phyloP scores from a whole-genome alignment of 1,140 invertebrate genomes.

The Drosophila ercepeae region DNA sequence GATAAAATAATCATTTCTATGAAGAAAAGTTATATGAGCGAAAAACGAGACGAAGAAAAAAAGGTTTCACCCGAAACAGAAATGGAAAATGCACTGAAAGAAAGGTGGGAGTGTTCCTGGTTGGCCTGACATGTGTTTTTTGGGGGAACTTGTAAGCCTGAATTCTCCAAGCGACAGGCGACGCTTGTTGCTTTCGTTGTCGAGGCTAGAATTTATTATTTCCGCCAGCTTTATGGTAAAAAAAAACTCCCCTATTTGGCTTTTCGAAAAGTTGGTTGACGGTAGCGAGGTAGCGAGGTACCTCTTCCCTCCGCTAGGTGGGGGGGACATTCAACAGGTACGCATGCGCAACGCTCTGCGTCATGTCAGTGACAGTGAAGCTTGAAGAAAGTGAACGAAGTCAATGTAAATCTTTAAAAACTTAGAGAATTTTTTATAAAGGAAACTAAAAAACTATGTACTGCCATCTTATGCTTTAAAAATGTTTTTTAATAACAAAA shows the following conservation, averaged over 20 bases:
- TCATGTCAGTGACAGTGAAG: constrained; percentile 7
- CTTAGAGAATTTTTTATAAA: too few species aligned
- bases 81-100: constrained; percentile 32
- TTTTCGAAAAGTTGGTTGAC: constrained; percentile 26
- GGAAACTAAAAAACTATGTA: too few species aligned
- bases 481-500: too few species aligned
- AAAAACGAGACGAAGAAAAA: neutral
- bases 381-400: neutral
- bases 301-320: too few species aligned
- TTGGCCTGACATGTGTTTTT: constrained; percentile 31
- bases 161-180: constrained; percentile 14
- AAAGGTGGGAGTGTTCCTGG: constrained; percentile 6
- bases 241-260: constrained; percentile 41
- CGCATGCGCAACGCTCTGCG: constrained; percentile 42
- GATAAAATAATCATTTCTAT: constrained; percentile 40
- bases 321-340: constrained; percentile 33
- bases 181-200: constrained; percentile 30
- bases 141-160: constrained; percentile 18
- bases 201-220: constrained; percentile 51
- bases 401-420: too few species aligned
- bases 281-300: constrained; percentile 29
- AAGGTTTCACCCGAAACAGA: constrained; percentile 28
- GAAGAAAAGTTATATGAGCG: constrained; percentile 34
- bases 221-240: constrained; percentile 40
- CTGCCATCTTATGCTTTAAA: too few species aligned